A percentile compares a stretch with the other conserved stretches of the same genome.
phyloP scores from a whole-genome alignment of 1,140 invertebrate species.

The Zaprionus inermis region DNA sequence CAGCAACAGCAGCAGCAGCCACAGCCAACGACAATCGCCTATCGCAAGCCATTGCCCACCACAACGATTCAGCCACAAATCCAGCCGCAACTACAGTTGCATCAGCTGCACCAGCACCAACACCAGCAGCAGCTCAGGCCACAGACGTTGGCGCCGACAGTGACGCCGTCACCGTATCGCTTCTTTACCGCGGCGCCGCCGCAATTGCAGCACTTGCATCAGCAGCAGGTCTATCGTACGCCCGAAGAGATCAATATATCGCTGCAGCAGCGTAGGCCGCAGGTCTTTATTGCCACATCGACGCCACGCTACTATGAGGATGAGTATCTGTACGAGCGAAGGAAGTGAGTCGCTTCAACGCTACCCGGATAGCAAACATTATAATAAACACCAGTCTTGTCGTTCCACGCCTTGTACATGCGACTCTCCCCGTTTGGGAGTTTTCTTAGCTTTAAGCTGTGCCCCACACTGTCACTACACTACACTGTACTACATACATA shows the following conservation, averaged over 20 bases:
- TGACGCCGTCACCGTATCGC: constrained; percentile 81
- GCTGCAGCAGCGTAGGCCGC: constrained; percentile 89
- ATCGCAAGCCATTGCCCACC: constrained; percentile 72
- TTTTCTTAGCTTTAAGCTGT: constrained; percentile 66
- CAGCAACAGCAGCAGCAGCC: too few relatives aligned
- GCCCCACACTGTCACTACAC: constrained; percentile 27
- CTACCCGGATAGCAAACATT: constrained; percentile 32
- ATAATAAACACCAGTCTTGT: constrained; percentile 67
- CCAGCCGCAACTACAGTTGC: constrained; percentile 64
- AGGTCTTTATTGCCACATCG: constrained; percentile 77
- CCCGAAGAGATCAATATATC: constrained; percentile 94
- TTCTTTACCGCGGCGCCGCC: constrained; percentile 81
- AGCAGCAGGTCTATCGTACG: constrained; percentile 89
- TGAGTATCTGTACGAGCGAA: constrained; percentile 82
- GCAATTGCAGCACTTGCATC: constrained; percentile 79
- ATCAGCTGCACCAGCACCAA: constrained; percentile 61
- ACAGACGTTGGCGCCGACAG: constrained; percentile 70
- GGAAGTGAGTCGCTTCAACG: constrained; percentile 62
- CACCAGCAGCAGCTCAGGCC: constrained; percentile 55
- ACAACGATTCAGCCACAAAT: constrained; percentile 78
- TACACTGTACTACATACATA: not conserved
- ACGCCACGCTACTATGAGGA: constrained; percentile 83
- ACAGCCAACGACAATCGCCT: constrained; percentile 71
- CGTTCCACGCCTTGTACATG: constrained; percentile 61
- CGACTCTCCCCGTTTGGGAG: constrained; percentile 41